phyloP scores from a whole-genome alignment of 2,888 invertebrate genomes.

The Tethea ocularis region DNA sequence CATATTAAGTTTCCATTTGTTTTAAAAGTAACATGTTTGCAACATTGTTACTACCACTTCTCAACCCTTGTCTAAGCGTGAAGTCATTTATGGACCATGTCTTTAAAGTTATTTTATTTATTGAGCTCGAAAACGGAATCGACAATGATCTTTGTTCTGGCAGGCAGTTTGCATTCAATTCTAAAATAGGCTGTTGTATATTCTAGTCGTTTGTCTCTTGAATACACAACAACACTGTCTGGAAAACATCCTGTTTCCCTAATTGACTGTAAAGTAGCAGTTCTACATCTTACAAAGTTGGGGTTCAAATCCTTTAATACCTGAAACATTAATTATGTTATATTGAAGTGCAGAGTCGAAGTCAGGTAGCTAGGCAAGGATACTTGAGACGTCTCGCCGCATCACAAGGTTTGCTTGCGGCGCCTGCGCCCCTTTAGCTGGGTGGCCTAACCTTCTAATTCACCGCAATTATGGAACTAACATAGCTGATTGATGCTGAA shows the following conservation, averaged over 20 bases:
- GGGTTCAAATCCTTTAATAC: constrained; percentile 28
- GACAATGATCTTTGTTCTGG: background rate
- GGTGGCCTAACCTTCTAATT: constrained; percentile 2
- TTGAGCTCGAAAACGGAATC: background rate
- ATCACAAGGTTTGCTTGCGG: constrained; percentile 34
- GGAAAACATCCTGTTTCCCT: constrained; percentile 6
- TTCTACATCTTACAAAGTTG: constrained; percentile 12
- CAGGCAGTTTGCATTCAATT: background rate
- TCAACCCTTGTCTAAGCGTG: background rate
- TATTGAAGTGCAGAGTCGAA: constrained; percentile 36
- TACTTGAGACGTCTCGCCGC: constrained; percentile 76
- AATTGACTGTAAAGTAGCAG: constrained; percentile 4
- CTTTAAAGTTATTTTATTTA: background rate
- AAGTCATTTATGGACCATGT: background rate
- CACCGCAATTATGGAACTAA: constrained; percentile 8
- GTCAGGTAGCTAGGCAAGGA: constrained; percentile 59
- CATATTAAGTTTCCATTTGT: background rate
- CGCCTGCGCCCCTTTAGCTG: constrained; percentile 14
- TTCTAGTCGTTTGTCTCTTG: constrained; percentile 3
- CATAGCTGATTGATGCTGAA: constrained; percentile 2
- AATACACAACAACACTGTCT: constrained; percentile 4
- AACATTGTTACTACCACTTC: background rate
- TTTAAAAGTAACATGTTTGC: background rate
- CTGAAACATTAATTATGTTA: constrained; percentile 63
- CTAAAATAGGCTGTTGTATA: constrained; percentile 4